phyloP scores from a whole-genome alignment of 2,113 vertebrate genomes.

The Cyprinus carpio region DNA sequence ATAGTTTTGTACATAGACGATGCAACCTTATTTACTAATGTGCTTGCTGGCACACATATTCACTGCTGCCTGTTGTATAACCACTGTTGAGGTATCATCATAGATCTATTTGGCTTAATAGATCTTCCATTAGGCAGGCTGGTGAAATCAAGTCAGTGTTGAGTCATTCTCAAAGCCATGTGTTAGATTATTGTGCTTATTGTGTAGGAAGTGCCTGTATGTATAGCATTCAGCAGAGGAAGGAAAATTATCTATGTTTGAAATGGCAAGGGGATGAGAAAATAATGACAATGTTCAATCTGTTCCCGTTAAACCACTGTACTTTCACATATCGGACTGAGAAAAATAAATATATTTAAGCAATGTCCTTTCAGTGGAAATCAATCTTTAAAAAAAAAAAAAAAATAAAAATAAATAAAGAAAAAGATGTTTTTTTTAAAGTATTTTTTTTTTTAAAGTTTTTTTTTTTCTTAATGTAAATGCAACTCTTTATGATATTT shows the following conservation, averaged over 20 bases:
- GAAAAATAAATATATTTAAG: background rate
- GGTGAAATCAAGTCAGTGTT: conserved; percentile 48
- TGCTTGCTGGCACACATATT: conserved; percentile 36
- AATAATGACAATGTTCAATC: conserved; percentile 10
- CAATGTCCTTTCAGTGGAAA: background rate
- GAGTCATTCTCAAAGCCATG: conserved; percentile 42
- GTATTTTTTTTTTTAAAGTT: too few relatives aligned
- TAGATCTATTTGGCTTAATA: conserved; percentile 51
- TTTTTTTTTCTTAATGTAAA: too few relatives aligned
- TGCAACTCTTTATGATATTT: background rate
- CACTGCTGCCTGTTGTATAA: conserved; percentile 27
- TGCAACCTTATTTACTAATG: conserved; percentile 31
- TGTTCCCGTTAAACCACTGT: background rate
- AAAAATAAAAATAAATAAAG: too few relatives aligned
- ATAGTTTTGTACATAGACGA: background rate
- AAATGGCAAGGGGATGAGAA: background rate
- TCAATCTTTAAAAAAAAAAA: too few relatives aligned
- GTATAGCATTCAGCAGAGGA: background rate
- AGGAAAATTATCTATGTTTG: background rate
- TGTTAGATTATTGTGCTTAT: conserved; percentile 42
- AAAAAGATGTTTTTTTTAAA: too few relatives aligned
- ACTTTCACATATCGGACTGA: background rate
- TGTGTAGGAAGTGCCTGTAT: conserved; percentile 12
- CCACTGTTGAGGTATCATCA: conserved; percentile 44
- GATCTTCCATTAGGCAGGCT: conserved; percentile 45